Evolutionary conservation across 2,888 invertebrate genomes (phyloP).

Genomic region (Tenthredo amoena): DNA sequence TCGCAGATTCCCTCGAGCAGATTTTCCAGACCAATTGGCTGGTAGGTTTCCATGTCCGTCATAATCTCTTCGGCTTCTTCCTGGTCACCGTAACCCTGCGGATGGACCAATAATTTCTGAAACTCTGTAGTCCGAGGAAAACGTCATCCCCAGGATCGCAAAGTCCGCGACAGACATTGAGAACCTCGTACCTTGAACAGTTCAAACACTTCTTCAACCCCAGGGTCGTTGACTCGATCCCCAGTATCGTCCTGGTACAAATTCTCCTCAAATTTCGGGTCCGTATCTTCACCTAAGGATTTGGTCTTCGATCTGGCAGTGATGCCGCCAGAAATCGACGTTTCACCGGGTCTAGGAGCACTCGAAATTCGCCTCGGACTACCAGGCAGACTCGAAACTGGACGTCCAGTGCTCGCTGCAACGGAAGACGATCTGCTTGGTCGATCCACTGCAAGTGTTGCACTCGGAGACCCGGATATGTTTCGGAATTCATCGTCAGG

Average conservation of each 20-base stretch:
- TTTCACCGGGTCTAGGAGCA: not conserved
- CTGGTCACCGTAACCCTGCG: conserved; percentile 21
- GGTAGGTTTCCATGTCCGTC: conserved; percentile 57
- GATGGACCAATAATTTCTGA: not conserved
- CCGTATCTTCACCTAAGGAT: not conserved
- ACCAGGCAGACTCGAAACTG: not conserved
- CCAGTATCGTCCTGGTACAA: not conserved
- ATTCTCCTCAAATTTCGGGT: conserved; percentile 5
- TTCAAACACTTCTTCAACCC: not conserved
- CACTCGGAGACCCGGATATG: not conserved
- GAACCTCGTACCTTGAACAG: not conserved
- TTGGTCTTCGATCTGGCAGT: not conserved
- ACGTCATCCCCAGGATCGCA: not conserved
- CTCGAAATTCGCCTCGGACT: not conserved
- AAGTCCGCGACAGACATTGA: not conserved
- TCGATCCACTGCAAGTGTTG: not conserved
- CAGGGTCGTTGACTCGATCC: not conserved
- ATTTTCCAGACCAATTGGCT: conserved; percentile 60
- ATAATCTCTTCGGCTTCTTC: conserved; percentile 54
- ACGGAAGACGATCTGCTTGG: conserved; percentile 6
- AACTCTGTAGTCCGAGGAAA: not conserved
- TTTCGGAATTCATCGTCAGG: not conserved
- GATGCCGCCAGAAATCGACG: not conserved
- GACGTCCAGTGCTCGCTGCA: not conserved
- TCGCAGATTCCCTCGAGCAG: conserved; percentile 63